A percentile compares a stretch with the other conserved stretches of the same genome.
Evolutionary conservation across 2,113 vertebrate genomes (phyloP).

Genomic region (Anolis carolinensis): DNA sequence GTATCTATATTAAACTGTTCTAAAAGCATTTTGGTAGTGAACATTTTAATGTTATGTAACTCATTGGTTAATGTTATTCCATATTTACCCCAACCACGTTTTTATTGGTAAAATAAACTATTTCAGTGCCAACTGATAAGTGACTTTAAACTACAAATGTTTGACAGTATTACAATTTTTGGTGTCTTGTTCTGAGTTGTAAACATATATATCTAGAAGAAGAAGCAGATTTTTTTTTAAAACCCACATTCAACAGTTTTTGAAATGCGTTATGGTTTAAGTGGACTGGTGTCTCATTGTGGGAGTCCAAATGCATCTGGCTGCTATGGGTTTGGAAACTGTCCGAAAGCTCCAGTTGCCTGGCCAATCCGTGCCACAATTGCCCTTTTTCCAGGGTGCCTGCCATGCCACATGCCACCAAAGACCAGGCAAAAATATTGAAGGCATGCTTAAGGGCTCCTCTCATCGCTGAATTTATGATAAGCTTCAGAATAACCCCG

Average conservation of each 20-base stretch:
- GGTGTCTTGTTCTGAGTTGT: not conserved
- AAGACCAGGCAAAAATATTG: not conserved
- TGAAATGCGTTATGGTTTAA: not conserved
- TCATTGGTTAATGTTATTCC: not conserved
- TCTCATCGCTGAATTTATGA: not conserved
- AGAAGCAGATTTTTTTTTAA: not conserved
- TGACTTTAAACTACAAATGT: not conserved
- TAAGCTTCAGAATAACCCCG: not conserved
- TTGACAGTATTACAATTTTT: not conserved
- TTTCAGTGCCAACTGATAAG: no score
- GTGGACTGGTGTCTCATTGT: not conserved
- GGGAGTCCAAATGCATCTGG: no score
- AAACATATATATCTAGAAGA: accelerated
- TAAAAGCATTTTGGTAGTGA: not conserved
- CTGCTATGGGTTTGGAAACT: no score
- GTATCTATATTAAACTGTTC: not conserved
- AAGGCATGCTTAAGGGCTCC: not conserved
- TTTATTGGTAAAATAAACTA: no score
- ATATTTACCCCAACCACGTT: no score
- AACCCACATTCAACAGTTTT: not conserved
- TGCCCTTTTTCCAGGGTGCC: no score
- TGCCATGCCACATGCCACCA: no score
- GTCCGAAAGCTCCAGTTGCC: no score
- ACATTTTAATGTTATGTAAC: not conserved
- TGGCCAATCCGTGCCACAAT: no score